These are phyloP conservation scores for Euphydryas editha DNA, from an alignment of 2,888 invertebrate species.

Conservation along the genomic window DNA sequence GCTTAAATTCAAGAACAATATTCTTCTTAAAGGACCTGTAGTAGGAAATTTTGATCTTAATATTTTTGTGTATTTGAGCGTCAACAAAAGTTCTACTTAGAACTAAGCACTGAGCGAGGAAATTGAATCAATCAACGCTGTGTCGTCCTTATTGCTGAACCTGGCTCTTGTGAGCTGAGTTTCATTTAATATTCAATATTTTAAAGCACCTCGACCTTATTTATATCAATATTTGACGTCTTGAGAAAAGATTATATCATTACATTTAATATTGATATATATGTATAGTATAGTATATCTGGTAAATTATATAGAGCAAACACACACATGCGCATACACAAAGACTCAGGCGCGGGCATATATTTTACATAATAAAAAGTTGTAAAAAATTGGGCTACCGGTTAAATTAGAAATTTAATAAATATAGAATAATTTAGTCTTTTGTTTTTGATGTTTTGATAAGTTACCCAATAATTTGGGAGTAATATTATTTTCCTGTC, in stretches of 20 bases:
- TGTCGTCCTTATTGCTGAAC: background rate
- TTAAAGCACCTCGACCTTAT: background rate
- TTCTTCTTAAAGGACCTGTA: too few relatives aligned
- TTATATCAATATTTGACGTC: background rate
- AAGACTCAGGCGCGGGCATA: too few relatives aligned
- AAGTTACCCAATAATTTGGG: background rate
- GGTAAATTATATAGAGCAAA: too few relatives aligned
- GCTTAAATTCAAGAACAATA: too few relatives aligned
- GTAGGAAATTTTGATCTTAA: background rate
- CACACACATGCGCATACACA: too few relatives aligned
- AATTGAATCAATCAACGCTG: constrained; percentile 45
- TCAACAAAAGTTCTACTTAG: background rate
- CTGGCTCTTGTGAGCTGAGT: background rate
- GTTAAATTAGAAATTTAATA: too few relatives aligned
- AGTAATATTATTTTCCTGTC: constrained; percentile 3
- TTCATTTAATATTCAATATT: background rate
- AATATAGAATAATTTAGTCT: background rate
- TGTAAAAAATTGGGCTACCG: too few relatives aligned
- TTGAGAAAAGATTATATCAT: background rate
- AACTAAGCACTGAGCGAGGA: constrained; percentile 29
- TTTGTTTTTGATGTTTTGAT: background rate
- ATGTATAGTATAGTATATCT: too few relatives aligned
- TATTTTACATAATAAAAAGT: too few relatives aligned
- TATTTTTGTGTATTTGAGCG: background rate
- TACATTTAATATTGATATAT: too few relatives aligned